Evolutionary conservation across 2,888 invertebrate genomes (phyloP).

Genomic region (Halictus quadricinctus): DNA sequence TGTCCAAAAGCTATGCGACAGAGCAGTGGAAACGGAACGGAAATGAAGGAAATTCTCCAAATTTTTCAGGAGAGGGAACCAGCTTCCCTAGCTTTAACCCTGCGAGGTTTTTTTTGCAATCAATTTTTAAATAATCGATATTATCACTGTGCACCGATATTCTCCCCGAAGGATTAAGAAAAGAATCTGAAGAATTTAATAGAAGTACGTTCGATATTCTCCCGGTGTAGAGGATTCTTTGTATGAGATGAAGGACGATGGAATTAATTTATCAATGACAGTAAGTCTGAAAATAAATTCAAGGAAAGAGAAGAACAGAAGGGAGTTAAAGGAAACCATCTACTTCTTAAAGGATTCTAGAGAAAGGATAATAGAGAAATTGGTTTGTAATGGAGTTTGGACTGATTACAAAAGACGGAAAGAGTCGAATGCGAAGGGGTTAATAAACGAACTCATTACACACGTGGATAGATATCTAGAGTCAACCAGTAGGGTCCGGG

Average conservation of each 20-base stretch:
- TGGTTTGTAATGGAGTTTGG: not conserved
- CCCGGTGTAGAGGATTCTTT: too few species aligned
- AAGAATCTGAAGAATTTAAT: too few species aligned
- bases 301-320: not conserved
- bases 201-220: too few species aligned
- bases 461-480: not conserved
- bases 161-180: too few species aligned
- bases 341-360: too few species aligned
- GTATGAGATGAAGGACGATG: too few species aligned
- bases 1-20: not conserved
- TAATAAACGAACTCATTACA: not conserved
- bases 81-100: not conserved
- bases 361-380: not conserved
- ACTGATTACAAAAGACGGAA: not conserved
- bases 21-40: not conserved
- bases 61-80: not conserved
- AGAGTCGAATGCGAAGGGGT: not conserved
- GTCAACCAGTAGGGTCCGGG: not conserved
- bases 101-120: too few species aligned
- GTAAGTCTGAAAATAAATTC: too few species aligned
- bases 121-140: too few species aligned
- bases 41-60: not conserved
- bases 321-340: too few species aligned
- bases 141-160: too few species aligned
- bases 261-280: too few species aligned